Base-by-base conservation (phyloP, 2,113 vertebrate genomes). In the Heteronetta atricapilla region DNA sequence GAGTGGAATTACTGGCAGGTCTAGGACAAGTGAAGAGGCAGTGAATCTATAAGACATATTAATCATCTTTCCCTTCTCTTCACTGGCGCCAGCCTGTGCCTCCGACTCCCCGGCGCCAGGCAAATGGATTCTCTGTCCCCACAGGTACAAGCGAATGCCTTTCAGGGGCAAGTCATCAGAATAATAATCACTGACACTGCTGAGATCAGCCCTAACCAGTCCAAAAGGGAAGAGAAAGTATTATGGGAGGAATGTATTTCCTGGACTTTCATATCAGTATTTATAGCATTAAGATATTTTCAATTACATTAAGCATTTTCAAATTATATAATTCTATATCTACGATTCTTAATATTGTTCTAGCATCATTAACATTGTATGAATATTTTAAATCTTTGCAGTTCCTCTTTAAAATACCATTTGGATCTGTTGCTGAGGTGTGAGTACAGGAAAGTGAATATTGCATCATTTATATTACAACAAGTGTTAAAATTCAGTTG, bases 21-120 rank as follows among this genome's bases (percentile, higher is more conserved):
- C 97, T 97, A 96, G 97, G 97, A 98, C 97, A 97, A 98, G 97
- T 95, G 95, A 97, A 97, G 97, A 98, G 90, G 90, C 97, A 97
- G 98, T 97, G 97, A 97, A 98, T 98, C 97, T 97, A 97, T 97
- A 97, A 98, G 97, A 98, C 97, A 98, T 98, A 98, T 98, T 98
- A 98, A 98, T 98, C 98, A 98, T 98, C 96, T 97, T 97, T 97
- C 85, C 97, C 97, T 97, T 98, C 97, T 96, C 97, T 94, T 97
- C 88, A 80, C 96, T 98, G 98, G 98, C 98, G 98, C 98, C 98
- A 98, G 98, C 96, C 97, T 96, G 95, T 62, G 97, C 96, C 93
- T 97, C 89, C 95, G 97, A 97, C 97, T 98, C 97, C 96, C 97
- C 59, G 97, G 97, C 97, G 96, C 97, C 97, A 97, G 96, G 97